Percentiles rank a stretch among this genome's conserved stretches.
Conservation (phyloP, 2,113 vertebrate species). For the Geothlypis trichas region DNA sequence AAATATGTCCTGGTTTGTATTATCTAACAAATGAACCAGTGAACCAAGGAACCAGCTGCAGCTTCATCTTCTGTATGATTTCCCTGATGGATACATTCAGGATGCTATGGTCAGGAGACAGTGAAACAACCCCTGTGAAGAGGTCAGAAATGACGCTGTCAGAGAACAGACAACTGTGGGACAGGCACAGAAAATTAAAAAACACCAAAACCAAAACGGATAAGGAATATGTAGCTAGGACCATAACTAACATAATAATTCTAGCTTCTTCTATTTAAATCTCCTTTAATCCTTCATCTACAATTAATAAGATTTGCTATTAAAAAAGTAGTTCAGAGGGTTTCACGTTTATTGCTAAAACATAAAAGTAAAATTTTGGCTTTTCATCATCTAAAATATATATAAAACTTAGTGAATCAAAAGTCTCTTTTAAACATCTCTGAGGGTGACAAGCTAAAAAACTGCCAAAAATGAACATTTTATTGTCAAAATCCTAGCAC, state of each 20-base stretch:
- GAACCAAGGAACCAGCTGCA: conserved; percentile 58
- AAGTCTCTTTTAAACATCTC: conserved; percentile 65
- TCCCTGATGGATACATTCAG: conserved; percentile 68
- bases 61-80: conserved; percentile 74
- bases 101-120: conserved; percentile 43
- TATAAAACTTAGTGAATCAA: conserved; percentile 64
- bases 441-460: conserved; percentile 52
- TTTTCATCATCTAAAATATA: conserved; percentile 74
- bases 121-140: conserved; percentile 59
- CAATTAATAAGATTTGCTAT: conserved; percentile 74
- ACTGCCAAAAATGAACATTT: conserved; percentile 16
- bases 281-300: conserved; percentile 70
- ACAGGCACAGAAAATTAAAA: conserved; percentile 62
- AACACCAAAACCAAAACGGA: background rate
- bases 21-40: conserved; percentile 67
- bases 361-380: conserved; percentile 72
- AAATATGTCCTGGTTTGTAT: conserved; percentile 63
- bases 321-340: conserved; percentile 54
- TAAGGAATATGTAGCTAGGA: background rate
- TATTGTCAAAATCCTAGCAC: conserved; percentile 21
- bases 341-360: conserved; percentile 61
- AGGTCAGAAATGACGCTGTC: conserved; percentile 72
- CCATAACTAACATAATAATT: background rate
- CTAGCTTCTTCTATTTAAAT: conserved; percentile 59
- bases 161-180: conserved; percentile 54